Conservation (phyloP, 1,140 invertebrate species). For the Rhyzopertha dominica region DNA sequence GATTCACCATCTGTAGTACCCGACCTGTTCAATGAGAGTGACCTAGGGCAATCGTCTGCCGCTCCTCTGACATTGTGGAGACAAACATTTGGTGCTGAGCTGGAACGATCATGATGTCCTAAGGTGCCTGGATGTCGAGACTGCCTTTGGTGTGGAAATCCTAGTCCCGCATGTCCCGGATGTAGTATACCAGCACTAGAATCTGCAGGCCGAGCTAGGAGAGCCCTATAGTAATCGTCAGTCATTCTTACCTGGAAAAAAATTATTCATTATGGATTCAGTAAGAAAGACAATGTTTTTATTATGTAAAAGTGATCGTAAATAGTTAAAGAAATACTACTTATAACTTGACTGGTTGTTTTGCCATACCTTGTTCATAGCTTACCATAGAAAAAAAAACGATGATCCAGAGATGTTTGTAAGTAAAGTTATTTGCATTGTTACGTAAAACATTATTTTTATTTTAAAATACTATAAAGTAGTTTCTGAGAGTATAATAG, state of each 20-base stretch:
- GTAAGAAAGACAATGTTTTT: no score
- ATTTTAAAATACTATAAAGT: no score
- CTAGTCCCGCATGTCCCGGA: constrained; percentile 43
- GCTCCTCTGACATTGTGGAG: constrained; percentile 71
- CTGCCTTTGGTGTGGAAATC: constrained; percentile 37
- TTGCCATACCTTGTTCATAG: constrained; percentile 1
- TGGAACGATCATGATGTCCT: constrained; percentile 85
- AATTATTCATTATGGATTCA: neutral
- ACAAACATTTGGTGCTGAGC: constrained; percentile 93
- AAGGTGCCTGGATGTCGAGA: constrained; percentile 62
- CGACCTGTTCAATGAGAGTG: constrained; percentile 49
- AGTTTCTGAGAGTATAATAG: no score
- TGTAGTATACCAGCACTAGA: constrained; percentile 59
- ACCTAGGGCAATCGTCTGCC: constrained; percentile 49
- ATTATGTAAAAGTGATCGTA: constrained; percentile 4
- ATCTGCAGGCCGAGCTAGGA: constrained; percentile 68
- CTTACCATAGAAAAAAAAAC: no score
- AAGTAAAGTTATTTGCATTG: no score
- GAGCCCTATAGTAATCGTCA: constrained; percentile 73
- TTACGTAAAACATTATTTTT: no score
- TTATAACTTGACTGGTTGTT: constrained; percentile 3
- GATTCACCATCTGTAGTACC: constrained; percentile 41
- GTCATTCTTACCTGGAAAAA: constrained; percentile 60
- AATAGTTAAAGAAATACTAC: constrained; percentile 4
- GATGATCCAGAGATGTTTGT: no score